Percentiles rank a stretch among this genome's conserved stretches.
phyloP scores from a whole-genome alignment of 1,140 invertebrate genomes.

The Bombus huntii region DNA sequence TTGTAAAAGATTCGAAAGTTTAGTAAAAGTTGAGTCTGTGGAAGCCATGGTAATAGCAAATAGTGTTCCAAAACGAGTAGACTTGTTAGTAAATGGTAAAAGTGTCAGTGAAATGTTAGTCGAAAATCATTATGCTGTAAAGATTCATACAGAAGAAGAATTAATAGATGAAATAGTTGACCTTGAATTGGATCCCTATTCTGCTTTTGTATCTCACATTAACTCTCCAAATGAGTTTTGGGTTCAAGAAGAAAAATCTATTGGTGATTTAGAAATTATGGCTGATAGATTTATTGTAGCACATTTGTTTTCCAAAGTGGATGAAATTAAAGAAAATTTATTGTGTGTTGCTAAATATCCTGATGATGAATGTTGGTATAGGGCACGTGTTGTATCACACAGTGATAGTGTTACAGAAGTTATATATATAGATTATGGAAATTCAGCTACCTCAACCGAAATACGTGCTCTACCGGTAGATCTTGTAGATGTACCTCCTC shows the following conservation, averaged over 20 bases:
- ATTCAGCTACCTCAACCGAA: conserved; percentile 75
- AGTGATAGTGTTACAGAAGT: conserved; percentile 77
- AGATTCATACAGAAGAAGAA: conserved; percentile 79
- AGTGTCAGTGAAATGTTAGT: conserved; percentile 70
- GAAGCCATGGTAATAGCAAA: conserved; percentile 53
- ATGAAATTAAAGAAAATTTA: conserved; percentile 82
- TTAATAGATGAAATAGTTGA: conserved; percentile 75
- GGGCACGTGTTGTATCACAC: conserved; percentile 80
- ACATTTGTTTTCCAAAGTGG: conserved; percentile 80
- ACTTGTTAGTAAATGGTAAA: conserved; percentile 57
- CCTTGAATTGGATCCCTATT: conserved; percentile 71
- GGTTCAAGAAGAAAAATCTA: conserved; percentile 84
- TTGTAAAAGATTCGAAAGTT: conserved; percentile 84
- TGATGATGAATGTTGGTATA: conserved; percentile 86
- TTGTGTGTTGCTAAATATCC: conserved; percentile 86
- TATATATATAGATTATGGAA: conserved; percentile 85
- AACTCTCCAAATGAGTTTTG: conserved; percentile 86
- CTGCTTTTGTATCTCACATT: conserved; percentile 83
- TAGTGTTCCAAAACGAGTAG: conserved; percentile 55
- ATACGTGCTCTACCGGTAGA: conserved; percentile 78
- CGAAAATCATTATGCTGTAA: conserved; percentile 80
- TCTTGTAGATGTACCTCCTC: conserved; percentile 70
- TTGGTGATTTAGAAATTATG: conserved; percentile 84
- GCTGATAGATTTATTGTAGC: conserved; percentile 83
- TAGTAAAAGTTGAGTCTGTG: conserved; percentile 77